phyloP scores from a whole-genome alignment of 35 echinoderm and acorn worm genomes.

The Hemicentrotus pulcherrimus region DNA sequence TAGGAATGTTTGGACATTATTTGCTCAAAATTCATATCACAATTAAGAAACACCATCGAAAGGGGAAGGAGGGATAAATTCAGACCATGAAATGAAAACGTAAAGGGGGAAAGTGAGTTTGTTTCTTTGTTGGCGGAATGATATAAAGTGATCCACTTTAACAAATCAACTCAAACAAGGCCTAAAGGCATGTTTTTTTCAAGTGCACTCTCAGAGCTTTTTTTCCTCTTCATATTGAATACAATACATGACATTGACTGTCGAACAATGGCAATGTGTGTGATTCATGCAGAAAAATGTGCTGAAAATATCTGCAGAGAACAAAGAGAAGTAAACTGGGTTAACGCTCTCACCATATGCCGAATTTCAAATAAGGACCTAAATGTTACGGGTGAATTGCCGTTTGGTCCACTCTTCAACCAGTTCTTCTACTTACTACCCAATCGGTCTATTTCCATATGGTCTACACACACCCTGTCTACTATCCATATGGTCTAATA shows the following conservation, averaged over 20 bases:
- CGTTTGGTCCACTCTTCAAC: no score
- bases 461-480: no score
- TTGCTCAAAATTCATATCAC: not conserved
- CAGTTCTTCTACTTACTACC: no score
- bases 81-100: not conserved
- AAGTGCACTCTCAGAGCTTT: not conserved
- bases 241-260: not conserved
- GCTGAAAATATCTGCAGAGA: not conserved
- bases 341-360: not conserved
- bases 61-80: not conserved
- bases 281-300: not conserved
- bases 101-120: not conserved
- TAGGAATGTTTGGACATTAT: not conserved
- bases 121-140: not conserved
- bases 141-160: slow-evolving; percentile 22
- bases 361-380: not conserved
- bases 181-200: not conserved
- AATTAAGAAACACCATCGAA: not conserved
- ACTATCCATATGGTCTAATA: no score
- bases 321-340: not conserved
- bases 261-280: not conserved
- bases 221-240: not conserved
- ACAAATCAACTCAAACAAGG: not conserved
- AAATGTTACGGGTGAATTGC: no score
- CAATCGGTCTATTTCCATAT: no score